Percentiles rank a stretch among this genome's conserved stretches.
phyloP scores from a whole-genome alignment of 2,888 invertebrate species.

The Hoplodrina blanda region DNA sequence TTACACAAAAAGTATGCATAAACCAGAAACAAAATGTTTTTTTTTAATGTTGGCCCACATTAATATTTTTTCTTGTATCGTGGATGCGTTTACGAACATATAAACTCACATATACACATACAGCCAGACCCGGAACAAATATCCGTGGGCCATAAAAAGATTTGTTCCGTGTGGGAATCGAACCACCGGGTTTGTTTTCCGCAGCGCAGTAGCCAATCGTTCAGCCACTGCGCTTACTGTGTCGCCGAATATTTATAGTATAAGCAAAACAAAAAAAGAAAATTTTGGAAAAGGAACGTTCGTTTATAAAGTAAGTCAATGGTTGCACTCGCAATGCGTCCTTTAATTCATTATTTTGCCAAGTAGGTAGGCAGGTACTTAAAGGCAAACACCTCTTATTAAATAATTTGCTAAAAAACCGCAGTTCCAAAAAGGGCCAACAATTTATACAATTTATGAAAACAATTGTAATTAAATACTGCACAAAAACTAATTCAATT shows the following conservation, averaged over 20 bases:
- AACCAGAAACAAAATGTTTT: constrained; percentile 64
- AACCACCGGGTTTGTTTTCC: too few relatives aligned
- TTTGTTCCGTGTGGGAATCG: too few relatives aligned
- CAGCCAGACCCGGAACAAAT: too few relatives aligned
- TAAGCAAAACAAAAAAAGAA: constrained; percentile 18
- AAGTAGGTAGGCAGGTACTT: too few relatives aligned
- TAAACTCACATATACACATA: too few relatives aligned
- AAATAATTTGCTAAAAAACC: constrained; percentile 32
- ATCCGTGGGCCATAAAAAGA: too few relatives aligned
- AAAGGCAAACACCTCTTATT: background rate
- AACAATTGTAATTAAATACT: constrained; percentile 31
- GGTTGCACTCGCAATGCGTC: constrained; percentile 18
- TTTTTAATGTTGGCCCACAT: background rate
- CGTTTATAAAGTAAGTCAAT: constrained; percentile 27
- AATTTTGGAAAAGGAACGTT: background rate
- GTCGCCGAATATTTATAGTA: too few relatives aligned
- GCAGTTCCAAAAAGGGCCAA: background rate
- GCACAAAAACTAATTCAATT: constrained; percentile 50
- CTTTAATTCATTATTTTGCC: constrained; percentile 9
- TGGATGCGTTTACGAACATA: too few relatives aligned
- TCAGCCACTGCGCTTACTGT: too few relatives aligned
- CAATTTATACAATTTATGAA: constrained; percentile 30
- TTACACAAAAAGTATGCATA: constrained; percentile 66
- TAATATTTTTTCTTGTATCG: too few relatives aligned
- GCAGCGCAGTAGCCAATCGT: too few relatives aligned